Conservation (phyloP, 2,113 vertebrate species). For the Petaurus breviceps region DNA sequence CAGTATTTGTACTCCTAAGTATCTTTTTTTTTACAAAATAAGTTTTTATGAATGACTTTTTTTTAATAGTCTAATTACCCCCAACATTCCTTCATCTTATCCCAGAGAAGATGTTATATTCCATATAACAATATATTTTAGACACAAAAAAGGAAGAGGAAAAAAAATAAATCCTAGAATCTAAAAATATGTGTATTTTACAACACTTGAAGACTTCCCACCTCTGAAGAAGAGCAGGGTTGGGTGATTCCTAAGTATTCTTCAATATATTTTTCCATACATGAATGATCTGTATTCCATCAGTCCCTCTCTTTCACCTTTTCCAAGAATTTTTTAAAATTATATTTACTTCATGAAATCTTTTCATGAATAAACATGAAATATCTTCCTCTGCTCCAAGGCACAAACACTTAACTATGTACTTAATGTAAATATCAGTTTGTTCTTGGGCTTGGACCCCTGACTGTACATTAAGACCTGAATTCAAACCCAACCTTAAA, state of each 20-base stretch:
- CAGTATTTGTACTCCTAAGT: too few relatives aligned
- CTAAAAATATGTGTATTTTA: not conserved
- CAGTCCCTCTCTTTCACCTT: not conserved
- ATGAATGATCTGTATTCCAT: not conserved
- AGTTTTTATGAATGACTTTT: not conserved
- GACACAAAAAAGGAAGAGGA: not conserved
- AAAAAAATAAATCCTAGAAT: not conserved
- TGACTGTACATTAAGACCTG: too few relatives aligned
- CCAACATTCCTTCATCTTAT: not conserved
- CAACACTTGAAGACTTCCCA: not conserved
- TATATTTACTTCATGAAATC: too few relatives aligned
- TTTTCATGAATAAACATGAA: too few relatives aligned
- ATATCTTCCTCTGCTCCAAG: too few relatives aligned
- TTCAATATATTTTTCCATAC: not conserved
- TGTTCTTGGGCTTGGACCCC: too few relatives aligned
- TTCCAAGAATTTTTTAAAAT: not conserved
- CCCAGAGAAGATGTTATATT: not conserved
- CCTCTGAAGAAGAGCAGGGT: not conserved
- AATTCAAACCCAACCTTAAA: not conserved
- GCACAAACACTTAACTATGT: too few relatives aligned
- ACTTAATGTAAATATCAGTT: too few relatives aligned
- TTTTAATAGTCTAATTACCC: not conserved
- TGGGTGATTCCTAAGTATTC: not conserved
- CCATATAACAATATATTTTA: not conserved
- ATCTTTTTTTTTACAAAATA: not conserved